Conservation (phyloP, 1,140 invertebrate species). For the Plodia interpunctella region DNA sequence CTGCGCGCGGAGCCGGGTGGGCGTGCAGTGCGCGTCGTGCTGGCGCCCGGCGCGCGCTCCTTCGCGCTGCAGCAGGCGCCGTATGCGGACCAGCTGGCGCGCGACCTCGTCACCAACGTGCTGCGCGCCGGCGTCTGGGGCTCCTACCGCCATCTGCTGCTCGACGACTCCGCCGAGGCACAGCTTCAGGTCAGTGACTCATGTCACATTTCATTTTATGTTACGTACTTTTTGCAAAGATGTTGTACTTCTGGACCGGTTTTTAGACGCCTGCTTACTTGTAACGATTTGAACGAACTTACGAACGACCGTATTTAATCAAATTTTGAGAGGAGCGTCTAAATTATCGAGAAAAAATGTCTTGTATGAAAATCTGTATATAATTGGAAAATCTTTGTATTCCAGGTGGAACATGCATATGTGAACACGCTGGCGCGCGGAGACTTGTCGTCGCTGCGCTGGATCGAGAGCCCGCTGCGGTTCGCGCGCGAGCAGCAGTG, state of each 20-base stretch:
- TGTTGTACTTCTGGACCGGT: too few relatives aligned
- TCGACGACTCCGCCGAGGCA: constrained; percentile 78
- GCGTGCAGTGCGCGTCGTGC: constrained; percentile 83
- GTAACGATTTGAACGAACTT: too few relatives aligned
- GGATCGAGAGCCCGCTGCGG: constrained; percentile 92
- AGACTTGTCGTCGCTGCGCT: constrained; percentile 93
- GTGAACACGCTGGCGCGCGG: constrained; percentile 93
- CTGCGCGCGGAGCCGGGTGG: constrained; percentile 90
- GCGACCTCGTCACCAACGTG: constrained; percentile 92
- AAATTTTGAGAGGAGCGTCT: too few relatives aligned
- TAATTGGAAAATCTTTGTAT: too few relatives aligned
- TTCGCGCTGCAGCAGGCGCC: constrained; percentile 78
- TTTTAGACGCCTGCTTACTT: too few relatives aligned
- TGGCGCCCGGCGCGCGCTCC: constrained; percentile 81
- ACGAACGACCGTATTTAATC: too few relatives aligned
- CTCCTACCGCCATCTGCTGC: constrained; percentile 87
- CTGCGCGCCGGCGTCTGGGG: constrained; percentile 89
- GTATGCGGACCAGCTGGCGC: constrained; percentile 82
- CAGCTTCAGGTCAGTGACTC: constrained; percentile 74
- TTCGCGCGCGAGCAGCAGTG: constrained; percentile 70
- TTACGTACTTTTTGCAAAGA: too few relatives aligned
- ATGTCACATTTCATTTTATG: too few relatives aligned
- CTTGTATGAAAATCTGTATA: too few relatives aligned
- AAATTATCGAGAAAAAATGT: too few relatives aligned
- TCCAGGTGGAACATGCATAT: constrained; percentile 92